These are phyloP conservation scores for Syngnathus acus DNA, from an alignment of 2,797 vertebrate genomes.

Conservation along the genomic window DNA sequence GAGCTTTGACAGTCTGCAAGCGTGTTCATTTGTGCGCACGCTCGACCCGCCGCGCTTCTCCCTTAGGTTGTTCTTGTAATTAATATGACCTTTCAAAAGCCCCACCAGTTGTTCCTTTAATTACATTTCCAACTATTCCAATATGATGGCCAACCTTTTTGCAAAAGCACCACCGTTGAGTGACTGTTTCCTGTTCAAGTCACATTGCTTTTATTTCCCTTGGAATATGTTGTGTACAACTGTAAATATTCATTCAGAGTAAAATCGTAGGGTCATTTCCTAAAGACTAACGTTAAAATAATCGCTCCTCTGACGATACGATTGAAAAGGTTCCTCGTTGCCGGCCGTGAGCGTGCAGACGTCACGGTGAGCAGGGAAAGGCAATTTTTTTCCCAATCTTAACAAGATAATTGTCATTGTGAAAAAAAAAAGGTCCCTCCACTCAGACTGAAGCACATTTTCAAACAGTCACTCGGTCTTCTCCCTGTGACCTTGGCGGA, in stretches of 20 bases:
- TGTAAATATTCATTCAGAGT: not conserved
- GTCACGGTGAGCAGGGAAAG: too few species aligned
- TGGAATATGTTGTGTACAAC: not conserved
- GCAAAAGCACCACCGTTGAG: not conserved
- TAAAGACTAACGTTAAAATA: not conserved
- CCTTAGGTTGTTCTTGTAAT: conserved; percentile 12
- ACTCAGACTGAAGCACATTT: not conserved
- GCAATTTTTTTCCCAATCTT: too few species aligned
- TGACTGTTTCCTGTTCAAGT: not conserved
- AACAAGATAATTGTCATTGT: not conserved
- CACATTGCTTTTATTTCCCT: not conserved
- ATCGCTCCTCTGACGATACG: not conserved
- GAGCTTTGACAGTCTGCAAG: not conserved
- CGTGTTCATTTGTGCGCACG: conserved; percentile 3
- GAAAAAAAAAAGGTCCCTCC: too few species aligned
- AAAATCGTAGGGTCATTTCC: not conserved
- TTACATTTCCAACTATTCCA: not conserved
- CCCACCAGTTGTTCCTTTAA: conserved; percentile 10
- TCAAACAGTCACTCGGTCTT: not conserved
- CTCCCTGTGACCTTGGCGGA: not conserved
- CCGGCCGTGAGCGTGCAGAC: too few species aligned
- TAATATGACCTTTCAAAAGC: conserved; percentile 14
- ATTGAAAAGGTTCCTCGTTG: too few species aligned
- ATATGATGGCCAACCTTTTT: conserved; percentile 1
- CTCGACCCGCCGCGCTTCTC: conserved; percentile 3